These are phyloP conservation scores for Phenganax stokvisi DNA, from an alignment of 92 coral and sea anemone species.

Conservation along the genomic window DNA sequence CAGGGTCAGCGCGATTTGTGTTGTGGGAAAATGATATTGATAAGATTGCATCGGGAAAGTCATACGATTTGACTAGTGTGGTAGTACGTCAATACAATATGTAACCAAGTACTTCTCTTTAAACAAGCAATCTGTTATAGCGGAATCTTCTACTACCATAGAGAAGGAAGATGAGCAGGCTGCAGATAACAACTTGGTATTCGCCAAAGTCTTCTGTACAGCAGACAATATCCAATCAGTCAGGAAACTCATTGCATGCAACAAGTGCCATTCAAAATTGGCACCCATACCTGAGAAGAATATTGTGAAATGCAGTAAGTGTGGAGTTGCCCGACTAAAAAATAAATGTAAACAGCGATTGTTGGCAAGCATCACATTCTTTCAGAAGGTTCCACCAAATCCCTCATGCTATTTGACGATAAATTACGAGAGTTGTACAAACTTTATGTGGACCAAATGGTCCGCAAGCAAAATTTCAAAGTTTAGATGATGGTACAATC, in stretches of 20 bases:
- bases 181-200: not conserved
- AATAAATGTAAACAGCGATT: not conserved
- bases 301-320: not conserved
- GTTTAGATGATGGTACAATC: conserved; percentile 1
- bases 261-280: not conserved
- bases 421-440: not conserved
- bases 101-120: conserved; percentile 45
- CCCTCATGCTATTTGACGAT: not conserved
- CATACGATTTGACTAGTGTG: conserved; percentile 46
- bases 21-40: conserved; percentile 52
- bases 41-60: conserved; percentile 33
- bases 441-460: conserved; percentile 1
- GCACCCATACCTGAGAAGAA: not conserved
- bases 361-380: not conserved
- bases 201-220: conserved; percentile 1
- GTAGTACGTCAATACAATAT: conserved; percentile 38
- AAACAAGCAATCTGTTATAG: conserved; percentile 37
- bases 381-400: not conserved
- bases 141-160: not conserved
- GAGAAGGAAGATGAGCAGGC: conserved; percentile 5
- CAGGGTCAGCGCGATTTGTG: conserved; percentile 44
- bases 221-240: not conserved
- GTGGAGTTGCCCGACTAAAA: not conserved
- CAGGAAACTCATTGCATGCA: not conserved
- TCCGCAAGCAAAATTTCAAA: conserved; percentile 3